Evolutionary conservation across 2,888 invertebrate genomes (phyloP), one percentile per base, ranked within the genome.

Genomic region (Drosophila macrospina): DNA sequence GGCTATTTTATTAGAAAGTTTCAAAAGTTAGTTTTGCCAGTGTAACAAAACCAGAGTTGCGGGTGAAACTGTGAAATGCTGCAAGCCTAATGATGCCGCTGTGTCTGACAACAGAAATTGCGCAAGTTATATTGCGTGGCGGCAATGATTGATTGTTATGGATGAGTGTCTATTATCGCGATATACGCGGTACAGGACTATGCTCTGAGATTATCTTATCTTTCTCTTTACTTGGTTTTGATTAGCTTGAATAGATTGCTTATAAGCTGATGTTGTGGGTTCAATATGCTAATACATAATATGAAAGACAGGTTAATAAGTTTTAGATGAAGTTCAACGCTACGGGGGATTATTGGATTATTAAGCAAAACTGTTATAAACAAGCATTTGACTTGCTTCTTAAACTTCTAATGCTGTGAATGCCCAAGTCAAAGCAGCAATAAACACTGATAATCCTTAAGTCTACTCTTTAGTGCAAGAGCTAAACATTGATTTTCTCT

Each of bases 1-100:
- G 84, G 86, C 82, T 86, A 86, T 86, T 83, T 83, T 83, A 83
- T 80, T 80, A 80, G 80, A 83, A 83, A 83, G 76, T 83, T 83
- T 83, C 60, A 10, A 76, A 83, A 83, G 80, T 83, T 78, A 78
- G 78, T 86, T 86, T 83, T 36, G 26, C 34, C 78, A 80, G 65
- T 80, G 69, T 54, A 80, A 67, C 65, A 71, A 67, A 74, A 71
- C 77, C 71, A 74, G 81, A 69, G 78, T 75, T 85, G 78, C 62
- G 68, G 76, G 56, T 51, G 63, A 56, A 64, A 69, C 52, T 47
- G 60, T 62, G 81, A 78, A 80, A 80, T 76, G 85, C 81, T 84
- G 81, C 76, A 67, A 83, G 80, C 74, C 83, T 80, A 80, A 80
- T 80, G 80, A 80, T 83, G 80, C 67, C 69, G 54, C 52, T 52